A percentile compares a stretch with the other conserved stretches of the same genome.
Evolutionary conservation across 1,140 invertebrate species (phyloP).

Genomic region (Agrilus planipennis): DNA sequence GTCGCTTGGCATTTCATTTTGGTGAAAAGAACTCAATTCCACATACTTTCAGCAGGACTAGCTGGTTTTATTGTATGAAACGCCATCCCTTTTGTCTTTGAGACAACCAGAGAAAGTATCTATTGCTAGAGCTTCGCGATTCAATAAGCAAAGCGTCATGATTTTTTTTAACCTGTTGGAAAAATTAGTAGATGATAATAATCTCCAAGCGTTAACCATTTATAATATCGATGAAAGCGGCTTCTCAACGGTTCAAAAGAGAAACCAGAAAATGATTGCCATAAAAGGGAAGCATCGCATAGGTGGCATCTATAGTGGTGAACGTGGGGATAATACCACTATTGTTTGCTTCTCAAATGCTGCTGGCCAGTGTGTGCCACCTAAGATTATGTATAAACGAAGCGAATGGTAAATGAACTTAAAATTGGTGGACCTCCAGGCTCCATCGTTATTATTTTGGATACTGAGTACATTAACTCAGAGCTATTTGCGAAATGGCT

Average conservation of each 20-base stretch:
- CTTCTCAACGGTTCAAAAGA: slow-evolving; percentile 3
- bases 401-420: slow-evolving; percentile 7
- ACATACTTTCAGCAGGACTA: slow-evolving; percentile 25
- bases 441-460: slow-evolving; percentile 11
- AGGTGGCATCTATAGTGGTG: slow-evolving; percentile 22
- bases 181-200: slow-evolving; percentile 3
- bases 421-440: slow-evolving; percentile 11
- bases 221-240: slow-evolving; percentile 4
- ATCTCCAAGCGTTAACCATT: background rate
- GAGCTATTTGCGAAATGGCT: slow-evolving; percentile 17
- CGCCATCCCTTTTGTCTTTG: too few relatives aligned
- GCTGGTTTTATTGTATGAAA: too few relatives aligned
- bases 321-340: slow-evolving; percentile 25
- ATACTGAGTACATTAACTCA: slow-evolving; percentile 21
- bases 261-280: slow-evolving; percentile 17
- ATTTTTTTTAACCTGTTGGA: slow-evolving; percentile 7
- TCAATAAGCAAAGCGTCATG: slow-evolving; percentile 4
- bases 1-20: slow-evolving; percentile 22
- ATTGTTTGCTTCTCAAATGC: slow-evolving; percentile 24
- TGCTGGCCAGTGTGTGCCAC: slow-evolving; percentile 21
- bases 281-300: slow-evolving; percentile 25
- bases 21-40: slow-evolving; percentile 19
- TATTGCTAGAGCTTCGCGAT: slow-evolving; percentile 2
- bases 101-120: slow-evolving; percentile 6
- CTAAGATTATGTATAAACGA: slow-evolving; percentile 25